Evolutionary conservation across 2,797 vertebrate genomes (phyloP), one percentile per base, ranked within the genome.

Genomic region (Thunnus albacares): DNA sequence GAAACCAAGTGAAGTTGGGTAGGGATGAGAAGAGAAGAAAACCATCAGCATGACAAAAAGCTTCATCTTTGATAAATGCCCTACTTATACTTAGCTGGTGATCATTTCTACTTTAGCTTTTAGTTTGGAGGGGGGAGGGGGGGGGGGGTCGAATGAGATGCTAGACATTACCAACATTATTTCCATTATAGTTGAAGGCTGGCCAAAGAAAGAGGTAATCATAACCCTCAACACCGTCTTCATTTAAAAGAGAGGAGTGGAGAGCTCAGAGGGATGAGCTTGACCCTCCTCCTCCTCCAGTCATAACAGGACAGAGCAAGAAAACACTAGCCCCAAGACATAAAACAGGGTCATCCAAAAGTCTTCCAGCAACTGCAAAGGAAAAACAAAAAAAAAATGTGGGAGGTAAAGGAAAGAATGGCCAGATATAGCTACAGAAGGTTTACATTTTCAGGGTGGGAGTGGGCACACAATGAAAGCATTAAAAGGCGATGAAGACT

Each of bases 111-210:
- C 33, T 6, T 22, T 18, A 17, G 60, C 18, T 59, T 77, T 75
- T 52, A 61, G 66, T 64, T 74, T 56, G 20, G 20, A 28, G 3
- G 47, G 18, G 7, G 20, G 20, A 28, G 3, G 47, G 18, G 7
- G 7, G 30, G 38, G 24, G 24, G 24, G 24, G 24, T 24, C 20
- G 10, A 45, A 59, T 28, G 70, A 71, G 18, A 75, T 22, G 17
- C 73, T 56, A 51, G 59, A 76, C 71, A 52, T 77, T 77, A 90
- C 70, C 52, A 57, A 74, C 12, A 85, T 87, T 85, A 73, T 89
- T 74, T 65, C 61, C 55, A 82, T 85, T 86, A 72, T 11, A 45
- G 66, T 41, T 38, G 35, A 84, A 75, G 38, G 59, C 64, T n/a
- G 52, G 70, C 33, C 12, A 52, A 61, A 57, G 3, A 53, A 74